Conservation (phyloP, 2,113 vertebrate genomes). For the Balaeniceps rex region DNA sequence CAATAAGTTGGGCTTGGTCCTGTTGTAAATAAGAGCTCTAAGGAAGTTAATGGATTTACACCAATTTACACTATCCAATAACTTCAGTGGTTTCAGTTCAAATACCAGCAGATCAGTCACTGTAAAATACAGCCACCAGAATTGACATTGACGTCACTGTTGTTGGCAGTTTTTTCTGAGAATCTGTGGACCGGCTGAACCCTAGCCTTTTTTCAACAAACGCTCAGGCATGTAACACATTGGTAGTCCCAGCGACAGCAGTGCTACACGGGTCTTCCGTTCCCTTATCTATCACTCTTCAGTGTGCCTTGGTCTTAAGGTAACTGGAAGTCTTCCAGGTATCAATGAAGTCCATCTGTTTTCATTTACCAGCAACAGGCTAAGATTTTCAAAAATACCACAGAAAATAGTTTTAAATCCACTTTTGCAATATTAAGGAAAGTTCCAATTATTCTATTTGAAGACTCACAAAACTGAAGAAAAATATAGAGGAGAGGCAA, state of each 20-base stretch:
- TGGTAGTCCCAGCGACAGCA: neutral
- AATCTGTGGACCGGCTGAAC: neutral
- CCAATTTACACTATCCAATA: neutral
- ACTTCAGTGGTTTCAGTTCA: neutral
- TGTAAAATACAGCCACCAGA: neutral
- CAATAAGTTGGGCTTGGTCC: neutral
- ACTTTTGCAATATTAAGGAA: neutral
- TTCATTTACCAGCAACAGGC: neutral
- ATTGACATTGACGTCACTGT: neutral
- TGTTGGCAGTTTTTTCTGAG: neutral
- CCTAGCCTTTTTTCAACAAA: neutral
- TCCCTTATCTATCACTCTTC: neutral
- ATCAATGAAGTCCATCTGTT: neutral
- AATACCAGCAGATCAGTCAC: slow-evolving; percentile 13
- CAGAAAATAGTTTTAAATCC: neutral
- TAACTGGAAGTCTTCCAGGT: neutral
- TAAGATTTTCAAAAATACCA: neutral
- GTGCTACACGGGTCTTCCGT: neutral
- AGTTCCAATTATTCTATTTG: slow-evolving; percentile 6
- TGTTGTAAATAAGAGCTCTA: neutral
- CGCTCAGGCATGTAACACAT: neutral
- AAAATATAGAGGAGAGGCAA: neutral
- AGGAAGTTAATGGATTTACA: neutral
- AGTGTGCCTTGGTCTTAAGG: neutral
- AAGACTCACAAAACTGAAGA: neutral